Base-by-base conservation (phyloP, 2,113 vertebrate genomes). In the Erythrocercus mccallii region DNA sequence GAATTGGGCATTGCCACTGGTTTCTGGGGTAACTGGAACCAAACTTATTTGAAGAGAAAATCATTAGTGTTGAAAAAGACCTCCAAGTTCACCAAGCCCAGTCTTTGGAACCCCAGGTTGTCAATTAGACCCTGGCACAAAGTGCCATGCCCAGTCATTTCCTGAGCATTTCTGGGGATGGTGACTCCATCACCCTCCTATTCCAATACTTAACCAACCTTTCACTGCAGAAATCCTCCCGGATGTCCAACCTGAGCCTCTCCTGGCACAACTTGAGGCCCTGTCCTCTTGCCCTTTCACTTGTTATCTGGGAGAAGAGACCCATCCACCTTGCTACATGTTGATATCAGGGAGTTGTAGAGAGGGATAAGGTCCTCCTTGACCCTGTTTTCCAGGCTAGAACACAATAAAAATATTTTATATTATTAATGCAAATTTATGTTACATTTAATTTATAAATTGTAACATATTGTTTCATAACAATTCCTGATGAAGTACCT, bases 281-380 rank as follows among this genome's bases (percentile, higher is more conserved):
- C 7, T 2, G 0, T 25, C 20, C 19, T 53, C 28, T 60, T 25
- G 2, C 24, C 20, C 13, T 68, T 15, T 51, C n/a, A 30, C 11
- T 25, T 47, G 12, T 11, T 12, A 25, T 6, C 25, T 47, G 21
- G 12, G 47, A 76, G 30, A 35, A 54, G 24, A 54, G 9, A 25
- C 5, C 4, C 21, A 47, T 13, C 13, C 17, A 11, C 17, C 9
- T 54, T 25, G 21, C 10, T 56, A 10, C 6, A 37, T 20, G 40
- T 10, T 54, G 47, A 3, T 62, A 22, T 37, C 35, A 42, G 22
- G 22, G 15, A 37, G 8, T 9, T 68, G 11, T 5, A 61, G 54
- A 31, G 38, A 54, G 16, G 21, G 6, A 11, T 13, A 13, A 48
- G 6, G 1, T 56, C 18, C 22, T 25, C 11, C 40, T 8, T 48